Conservation (phyloP, 2,888 invertebrate species). For the Dryomyza anilis region DNA sequence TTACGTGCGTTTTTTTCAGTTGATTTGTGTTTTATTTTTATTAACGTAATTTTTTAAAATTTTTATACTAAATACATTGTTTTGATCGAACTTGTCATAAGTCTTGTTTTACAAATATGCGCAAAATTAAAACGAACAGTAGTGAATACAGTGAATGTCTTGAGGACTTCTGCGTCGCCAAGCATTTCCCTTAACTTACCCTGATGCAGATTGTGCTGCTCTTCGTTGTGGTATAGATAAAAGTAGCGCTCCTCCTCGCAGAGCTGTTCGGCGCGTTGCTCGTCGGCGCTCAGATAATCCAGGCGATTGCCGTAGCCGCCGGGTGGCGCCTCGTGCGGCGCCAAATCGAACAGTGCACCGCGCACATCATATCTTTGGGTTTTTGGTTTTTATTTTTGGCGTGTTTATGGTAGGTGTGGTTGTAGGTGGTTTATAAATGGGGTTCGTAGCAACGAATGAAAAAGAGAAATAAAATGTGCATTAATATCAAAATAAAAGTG, state of each 20-base stretch:
- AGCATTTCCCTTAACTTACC: conserved; percentile 65
- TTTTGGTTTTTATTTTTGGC: background rate
- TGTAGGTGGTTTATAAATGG: conserved; percentile 6
- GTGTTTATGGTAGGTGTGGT: background rate
- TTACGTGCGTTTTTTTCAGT: background rate
- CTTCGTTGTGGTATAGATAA: conserved; percentile 82
- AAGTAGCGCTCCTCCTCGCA: conserved; percentile 96
- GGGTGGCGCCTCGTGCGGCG: conserved; percentile 78
- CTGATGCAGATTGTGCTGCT: conserved; percentile 88
- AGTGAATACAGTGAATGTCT: no score
- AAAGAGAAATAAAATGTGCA: conserved; percentile 38
- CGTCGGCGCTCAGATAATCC: conserved; percentile 72
- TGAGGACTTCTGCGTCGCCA: background rate
- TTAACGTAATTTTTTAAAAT: background rate
- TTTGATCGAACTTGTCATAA: background rate
- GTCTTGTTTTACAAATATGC: background rate
- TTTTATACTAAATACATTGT: background rate
- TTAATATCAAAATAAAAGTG: conserved; percentile 30
- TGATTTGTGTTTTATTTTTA: background rate
- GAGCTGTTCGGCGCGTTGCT: conserved; percentile 82
- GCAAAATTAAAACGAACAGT: conserved; percentile 11
- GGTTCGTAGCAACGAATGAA: conserved; percentile 33
- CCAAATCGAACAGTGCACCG: conserved; percentile 87
- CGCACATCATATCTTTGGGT: conserved; percentile 87
- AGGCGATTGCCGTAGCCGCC: conserved; percentile 70